phyloP scores from a whole-genome alignment of 1,140 invertebrate genomes.

The Aphaenogaster floridana region DNA sequence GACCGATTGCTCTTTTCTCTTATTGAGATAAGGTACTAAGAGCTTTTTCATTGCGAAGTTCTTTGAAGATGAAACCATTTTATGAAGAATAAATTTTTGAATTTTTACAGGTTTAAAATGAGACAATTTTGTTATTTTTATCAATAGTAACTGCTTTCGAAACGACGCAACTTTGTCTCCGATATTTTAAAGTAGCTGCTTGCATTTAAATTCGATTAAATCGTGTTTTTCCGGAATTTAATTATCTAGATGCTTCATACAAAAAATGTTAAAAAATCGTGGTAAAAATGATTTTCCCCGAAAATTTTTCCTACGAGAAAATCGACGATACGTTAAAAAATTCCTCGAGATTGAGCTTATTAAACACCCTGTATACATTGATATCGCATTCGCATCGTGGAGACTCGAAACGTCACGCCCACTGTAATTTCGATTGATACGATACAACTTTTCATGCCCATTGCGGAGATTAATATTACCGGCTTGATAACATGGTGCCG shows the following conservation, averaged over 20 bases:
- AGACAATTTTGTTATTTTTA: background rate
- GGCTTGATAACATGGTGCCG: slow-evolving; percentile 17
- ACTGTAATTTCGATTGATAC: slow-evolving; percentile 27
- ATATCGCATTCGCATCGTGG: background rate
- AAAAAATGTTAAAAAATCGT: background rate
- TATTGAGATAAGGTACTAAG: background rate
- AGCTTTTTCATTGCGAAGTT: background rate
- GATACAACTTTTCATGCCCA: slow-evolving; percentile 18
- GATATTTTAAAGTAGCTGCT: background rate
- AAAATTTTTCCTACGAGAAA: background rate
- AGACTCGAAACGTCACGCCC: slow-evolving; percentile 11
- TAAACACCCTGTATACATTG: background rate
- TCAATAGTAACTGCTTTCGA: background rate
- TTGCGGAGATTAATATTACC: slow-evolving; percentile 36
- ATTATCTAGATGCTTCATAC: background rate
- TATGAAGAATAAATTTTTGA: background rate
- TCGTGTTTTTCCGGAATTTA: background rate
- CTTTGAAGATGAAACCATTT: slow-evolving; percentile 11
- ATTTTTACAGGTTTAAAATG: background rate
- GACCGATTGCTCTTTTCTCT: background rate
- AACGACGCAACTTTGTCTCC: too few species aligned
- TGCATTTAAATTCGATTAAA: slow-evolving; percentile 13
- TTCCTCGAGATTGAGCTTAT: background rate
- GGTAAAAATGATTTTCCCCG: background rate
- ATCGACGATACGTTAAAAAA: background rate